phyloP scores from a whole-genome alignment of 92 coral and sea anemone species.

The Siderastrea siderea region DNA sequence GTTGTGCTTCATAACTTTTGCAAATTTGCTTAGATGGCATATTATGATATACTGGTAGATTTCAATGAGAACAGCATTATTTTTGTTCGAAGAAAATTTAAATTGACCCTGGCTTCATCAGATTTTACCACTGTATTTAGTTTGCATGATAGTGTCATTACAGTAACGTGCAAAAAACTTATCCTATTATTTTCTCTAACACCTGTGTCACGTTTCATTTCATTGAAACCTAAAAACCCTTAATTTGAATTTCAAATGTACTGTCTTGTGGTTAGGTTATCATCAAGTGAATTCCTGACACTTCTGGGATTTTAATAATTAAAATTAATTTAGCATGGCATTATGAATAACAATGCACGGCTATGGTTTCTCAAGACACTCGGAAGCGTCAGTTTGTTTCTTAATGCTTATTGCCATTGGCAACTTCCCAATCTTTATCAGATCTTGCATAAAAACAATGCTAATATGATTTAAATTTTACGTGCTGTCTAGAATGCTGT shows the following conservation, averaged over 20 bases:
- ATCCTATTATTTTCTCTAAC: conserved; percentile 3
- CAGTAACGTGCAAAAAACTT: background rate
- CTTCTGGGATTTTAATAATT: conserved; percentile 41
- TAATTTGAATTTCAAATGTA: conserved; percentile 42
- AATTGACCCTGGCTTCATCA: background rate
- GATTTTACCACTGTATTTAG: background rate
- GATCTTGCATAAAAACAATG: conserved; percentile 28
- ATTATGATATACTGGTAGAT: background rate
- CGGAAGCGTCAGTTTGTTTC: conserved; percentile 20
- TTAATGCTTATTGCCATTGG: conserved; percentile 39
- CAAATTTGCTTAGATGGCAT: background rate
- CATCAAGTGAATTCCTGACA: conserved; percentile 42
- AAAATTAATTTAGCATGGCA: conserved; percentile 35
- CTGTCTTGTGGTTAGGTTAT: conserved; percentile 36
- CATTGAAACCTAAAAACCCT: conserved; percentile 18
- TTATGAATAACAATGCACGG: conserved; percentile 24
- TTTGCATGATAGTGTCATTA: conserved; percentile 11
- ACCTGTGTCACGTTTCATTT: conserved; percentile 40
- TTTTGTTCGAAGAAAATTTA: background rate
- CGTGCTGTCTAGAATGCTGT: conserved; percentile 7
- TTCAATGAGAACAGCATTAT: background rate
- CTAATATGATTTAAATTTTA: background rate
- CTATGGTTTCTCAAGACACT: conserved; percentile 8
- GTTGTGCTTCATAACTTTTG: conserved; percentile 15
- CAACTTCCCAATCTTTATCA: conserved; percentile 24